Base-by-base conservation (phyloP, 2,113 vertebrate genomes). In the Dromas ardeola region DNA sequence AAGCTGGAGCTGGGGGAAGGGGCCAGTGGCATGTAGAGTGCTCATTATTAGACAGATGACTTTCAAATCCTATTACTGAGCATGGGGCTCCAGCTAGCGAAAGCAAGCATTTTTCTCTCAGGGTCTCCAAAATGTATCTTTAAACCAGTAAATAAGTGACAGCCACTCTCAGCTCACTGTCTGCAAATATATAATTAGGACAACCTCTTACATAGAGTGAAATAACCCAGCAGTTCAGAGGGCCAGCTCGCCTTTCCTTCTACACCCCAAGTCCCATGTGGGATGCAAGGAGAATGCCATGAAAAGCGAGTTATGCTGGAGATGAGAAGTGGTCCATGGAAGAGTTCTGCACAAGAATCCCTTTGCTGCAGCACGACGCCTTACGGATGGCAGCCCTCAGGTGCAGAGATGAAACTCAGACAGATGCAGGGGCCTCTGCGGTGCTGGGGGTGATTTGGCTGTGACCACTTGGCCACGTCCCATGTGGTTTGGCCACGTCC, bases 211-310 rank as follows among this genome's bases (percentile, higher is more conserved):
- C 8, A 5, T 0, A 13, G 50, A 55, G 32, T 1, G 63, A 15
- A 43, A 3, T 6, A 9, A 18, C 50, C 18, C 40, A 6, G 55
- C 25, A 20, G 72, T 6, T 56, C 27, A 18, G 38, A 21, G 36
- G 19, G 22, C 1, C 5, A 3, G 63, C 59, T n/a, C 29, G 14
- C 15, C n/a, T 13, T 11, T 4, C 45, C 23, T 25, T 2, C 15
- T 16, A 26, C 13, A 10, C 8, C 73, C 10, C 2, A 1, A 17
- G 23, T 11, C 19, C 59, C 0, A 2, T 0, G 14, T 1, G 22
- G 70, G 45, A 9, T 1, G 23, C 18, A n/a, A 61, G 18, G 20
- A n/a, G 15, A 52, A 40, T 1, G 1, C n/a, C 38, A 1, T 1
- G 29, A 36, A 9, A 38, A 42, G 62, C 2, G 1, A 49, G n/a